Evolutionary conservation across 2,113 vertebrate genomes (phyloP).

Genomic region (Eulacestoma nigropectus): DNA sequence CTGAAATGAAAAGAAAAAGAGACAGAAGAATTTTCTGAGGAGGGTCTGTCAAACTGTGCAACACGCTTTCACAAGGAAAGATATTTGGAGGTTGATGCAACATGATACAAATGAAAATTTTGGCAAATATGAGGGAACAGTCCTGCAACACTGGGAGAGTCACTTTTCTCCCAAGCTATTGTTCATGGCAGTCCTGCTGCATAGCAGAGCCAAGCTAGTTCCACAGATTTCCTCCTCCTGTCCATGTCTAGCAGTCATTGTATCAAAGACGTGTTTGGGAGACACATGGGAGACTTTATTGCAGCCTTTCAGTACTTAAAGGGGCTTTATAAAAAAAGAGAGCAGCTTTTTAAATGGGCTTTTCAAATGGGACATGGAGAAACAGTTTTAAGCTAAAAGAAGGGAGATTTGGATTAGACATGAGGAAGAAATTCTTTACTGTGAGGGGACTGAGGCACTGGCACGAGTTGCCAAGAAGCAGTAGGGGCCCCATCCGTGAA

Average conservation of each 20-base stretch:
- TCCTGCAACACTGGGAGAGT: neutral
- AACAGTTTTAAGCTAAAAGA: neutral
- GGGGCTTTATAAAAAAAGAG: neutral
- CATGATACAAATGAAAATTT: neutral
- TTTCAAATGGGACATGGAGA: neutral
- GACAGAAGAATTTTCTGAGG: neutral
- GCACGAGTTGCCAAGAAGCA: neutral
- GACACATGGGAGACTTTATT: neutral
- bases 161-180: neutral
- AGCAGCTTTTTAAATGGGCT: neutral
- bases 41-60: neutral
- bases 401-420: neutral
- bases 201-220: neutral
- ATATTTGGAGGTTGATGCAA: neutral
- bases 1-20: neutral
- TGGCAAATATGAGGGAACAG: neutral
- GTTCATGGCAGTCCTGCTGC: neutral
- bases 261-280: neutral
- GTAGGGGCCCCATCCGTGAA: neutral
- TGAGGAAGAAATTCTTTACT: neutral
- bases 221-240: neutral
- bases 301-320: neutral
- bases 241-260: neutral
- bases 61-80: neutral
- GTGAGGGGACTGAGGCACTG: neutral